Percentiles rank a stretch among this genome's conserved stretches.
Evolutionary conservation across 2,113 vertebrate genomes (phyloP).

Genomic region (Chelonoidis abingdonii): DNA sequence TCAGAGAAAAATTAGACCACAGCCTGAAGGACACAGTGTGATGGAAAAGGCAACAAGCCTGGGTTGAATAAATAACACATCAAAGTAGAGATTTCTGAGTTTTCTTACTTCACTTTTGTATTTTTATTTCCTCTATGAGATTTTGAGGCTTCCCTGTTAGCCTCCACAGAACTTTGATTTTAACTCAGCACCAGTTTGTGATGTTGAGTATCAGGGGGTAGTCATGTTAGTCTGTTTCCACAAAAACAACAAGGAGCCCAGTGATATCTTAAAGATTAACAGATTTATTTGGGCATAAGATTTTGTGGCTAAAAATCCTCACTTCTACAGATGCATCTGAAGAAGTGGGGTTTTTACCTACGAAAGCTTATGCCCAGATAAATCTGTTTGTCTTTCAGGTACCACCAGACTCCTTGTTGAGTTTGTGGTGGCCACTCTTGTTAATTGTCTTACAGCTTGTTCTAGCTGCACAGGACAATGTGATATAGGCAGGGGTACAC

Average conservation of each 20-base stretch:
- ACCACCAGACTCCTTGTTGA: background rate
- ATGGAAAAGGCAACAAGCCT: conserved; percentile 16
- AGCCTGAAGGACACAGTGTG: background rate
- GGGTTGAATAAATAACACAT: background rate
- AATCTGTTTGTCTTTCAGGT: no score
- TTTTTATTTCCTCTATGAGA: background rate
- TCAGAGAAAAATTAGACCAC: background rate
- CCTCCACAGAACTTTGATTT: background rate
- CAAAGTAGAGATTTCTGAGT: background rate
- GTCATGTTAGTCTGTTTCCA: no score
- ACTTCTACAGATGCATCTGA: no score
- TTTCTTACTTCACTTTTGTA: background rate
- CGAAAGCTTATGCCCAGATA: no score
- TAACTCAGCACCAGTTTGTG: background rate
- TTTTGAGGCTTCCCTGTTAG: background rate
- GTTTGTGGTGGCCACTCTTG: background rate
- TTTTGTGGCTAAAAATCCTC: no score
- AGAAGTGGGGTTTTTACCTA: no score
- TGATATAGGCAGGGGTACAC: background rate
- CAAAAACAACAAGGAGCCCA: no score
- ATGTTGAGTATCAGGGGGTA: no score
- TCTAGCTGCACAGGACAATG: background rate
- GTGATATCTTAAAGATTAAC: no score
- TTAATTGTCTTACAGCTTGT: background rate
- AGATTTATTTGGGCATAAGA: no score